Base-by-base conservation (phyloP, 2,113 vertebrate species). In the Poeciliopsis occidentalis region DNA sequence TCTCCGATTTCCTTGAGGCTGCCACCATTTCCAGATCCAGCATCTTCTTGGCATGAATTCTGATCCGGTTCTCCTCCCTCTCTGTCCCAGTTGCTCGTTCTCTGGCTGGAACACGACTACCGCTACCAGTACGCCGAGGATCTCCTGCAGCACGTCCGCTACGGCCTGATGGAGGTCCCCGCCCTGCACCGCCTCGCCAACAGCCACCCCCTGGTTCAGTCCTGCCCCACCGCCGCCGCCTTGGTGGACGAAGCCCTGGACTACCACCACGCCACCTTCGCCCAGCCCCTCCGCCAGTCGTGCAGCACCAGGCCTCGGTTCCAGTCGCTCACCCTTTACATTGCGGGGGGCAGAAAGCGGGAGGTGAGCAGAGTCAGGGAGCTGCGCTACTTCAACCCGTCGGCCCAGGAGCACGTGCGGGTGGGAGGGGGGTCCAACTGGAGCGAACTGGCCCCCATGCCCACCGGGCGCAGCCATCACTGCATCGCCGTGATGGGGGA, bases 401-500 rank as follows among this genome's bases (percentile, higher is more conserved):
- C 95, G 0, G 94, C 95, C 1, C 97, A 96, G 84, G 97, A 97
- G 60, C 96, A 96, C 0, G 95, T 96, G 24, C 90, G 87, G 0
- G 95, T 97, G 0, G 96, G 96, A 0, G 96, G 96, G 0, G 94
- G 96, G 0, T 96, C 97, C 0, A 97, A 98, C 93, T 99, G 98
- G 97, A 97, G 97, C 0, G 97, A 98, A 88, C 94, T 97, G 80
- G 94, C 95, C 0, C 95, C 96, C 2, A 98, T 99, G 97, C 95
- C 96, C 0, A 91, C 96, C 0, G 98, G 97, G 30, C 95, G 98
- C 76, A 99, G 97, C 89, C 98, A 99, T 86, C 97, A 99, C 70
- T 98, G 97, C 1, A 95, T 97, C n/a, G 96, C 97, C 0, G 95
- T 98, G 65, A 97, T 99, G 96, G 98, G 97, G 26, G 95, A 97